Percentiles rank a stretch among this genome's conserved stretches.
These are phyloP conservation scores for Noctilio leporinus DNA, from an alignment of 2,113 vertebrate genomes.

Conservation along the genomic window DNA sequence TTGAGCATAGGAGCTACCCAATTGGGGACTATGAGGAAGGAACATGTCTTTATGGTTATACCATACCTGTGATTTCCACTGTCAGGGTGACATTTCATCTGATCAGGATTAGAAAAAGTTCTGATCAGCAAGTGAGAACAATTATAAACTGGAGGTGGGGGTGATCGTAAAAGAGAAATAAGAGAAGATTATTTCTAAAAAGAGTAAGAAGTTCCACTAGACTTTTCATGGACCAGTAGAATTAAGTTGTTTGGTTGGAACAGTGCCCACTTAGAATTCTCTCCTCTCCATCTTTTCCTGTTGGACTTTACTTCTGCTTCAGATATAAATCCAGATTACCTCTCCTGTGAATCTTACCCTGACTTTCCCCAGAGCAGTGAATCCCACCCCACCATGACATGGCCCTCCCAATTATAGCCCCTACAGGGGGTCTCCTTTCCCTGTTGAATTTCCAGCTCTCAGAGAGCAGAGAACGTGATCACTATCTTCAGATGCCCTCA, in stretches of 20 bases:
- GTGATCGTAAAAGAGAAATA: background rate
- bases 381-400: no score
- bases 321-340: background rate
- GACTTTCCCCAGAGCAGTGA: background rate
- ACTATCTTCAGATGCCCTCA: background rate
- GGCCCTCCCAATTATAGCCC: background rate
- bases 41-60: fast-evolving
- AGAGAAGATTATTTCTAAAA: background rate
- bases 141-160: background rate
- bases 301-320: background rate
- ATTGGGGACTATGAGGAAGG: fast-evolving
- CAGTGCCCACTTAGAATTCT: background rate
- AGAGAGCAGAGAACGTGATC: background rate
- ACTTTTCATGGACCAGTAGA: background rate
- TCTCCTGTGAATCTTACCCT: background rate
- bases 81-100: background rate
- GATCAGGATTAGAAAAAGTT: background rate
- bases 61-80: no score
- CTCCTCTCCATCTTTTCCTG: background rate
- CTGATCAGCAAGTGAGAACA: background rate
- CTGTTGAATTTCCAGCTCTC: background rate
- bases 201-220: background rate
- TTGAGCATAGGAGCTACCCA: background rate
- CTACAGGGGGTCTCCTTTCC: background rate
- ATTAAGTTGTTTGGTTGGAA: background rate